These are phyloP conservation scores for Netelia inedita DNA, from an alignment of 2,888 invertebrate species.

Conservation along the genomic window DNA sequence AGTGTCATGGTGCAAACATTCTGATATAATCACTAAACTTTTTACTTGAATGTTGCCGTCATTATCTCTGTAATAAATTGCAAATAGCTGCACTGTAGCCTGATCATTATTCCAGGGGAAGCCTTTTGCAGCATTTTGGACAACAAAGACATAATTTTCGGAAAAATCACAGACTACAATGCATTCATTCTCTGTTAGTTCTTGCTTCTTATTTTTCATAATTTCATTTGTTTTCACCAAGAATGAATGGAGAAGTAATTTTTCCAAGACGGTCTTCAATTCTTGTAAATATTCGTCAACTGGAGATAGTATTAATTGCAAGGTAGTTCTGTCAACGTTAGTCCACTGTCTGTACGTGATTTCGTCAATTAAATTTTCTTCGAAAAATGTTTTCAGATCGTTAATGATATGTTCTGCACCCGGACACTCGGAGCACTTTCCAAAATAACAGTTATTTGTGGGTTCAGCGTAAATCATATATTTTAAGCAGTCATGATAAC, in stretches of 20 bases:
- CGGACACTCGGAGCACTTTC: conserved; percentile 14
- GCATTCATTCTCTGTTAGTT: no score
- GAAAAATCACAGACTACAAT: conserved; percentile 41
- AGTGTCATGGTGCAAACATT: conserved; percentile 62
- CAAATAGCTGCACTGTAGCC: conserved; percentile 53
- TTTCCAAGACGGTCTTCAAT: no score
- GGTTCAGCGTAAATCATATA: conserved; percentile 23
- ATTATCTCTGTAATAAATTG: conserved; percentile 61
- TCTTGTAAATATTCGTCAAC: no score
- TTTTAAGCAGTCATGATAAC: conserved; percentile 32
- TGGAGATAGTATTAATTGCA: neutral
- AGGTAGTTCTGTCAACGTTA: conserved; percentile 2
- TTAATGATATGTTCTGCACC: conserved; percentile 3
- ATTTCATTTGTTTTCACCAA: no score
- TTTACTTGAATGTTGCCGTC: no score
- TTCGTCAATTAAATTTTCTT: conserved; percentile 17
- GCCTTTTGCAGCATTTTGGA: conserved; percentile 60
- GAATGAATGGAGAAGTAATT: no score
- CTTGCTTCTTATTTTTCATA: no score
- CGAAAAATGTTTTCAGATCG: neutral
- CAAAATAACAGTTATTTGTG: conserved; percentile 5
- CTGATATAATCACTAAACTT: conserved; percentile 48
- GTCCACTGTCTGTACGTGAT: neutral
- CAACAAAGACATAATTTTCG: conserved; percentile 53
- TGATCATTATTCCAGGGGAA: conserved; percentile 68